A percentile compares a stretch with the other conserved stretches of the same genome.
These are phyloP conservation scores for Dicentrarchus labrax DNA, from an alignment of 2,113 vertebrate species.

Conservation along the genomic window DNA sequence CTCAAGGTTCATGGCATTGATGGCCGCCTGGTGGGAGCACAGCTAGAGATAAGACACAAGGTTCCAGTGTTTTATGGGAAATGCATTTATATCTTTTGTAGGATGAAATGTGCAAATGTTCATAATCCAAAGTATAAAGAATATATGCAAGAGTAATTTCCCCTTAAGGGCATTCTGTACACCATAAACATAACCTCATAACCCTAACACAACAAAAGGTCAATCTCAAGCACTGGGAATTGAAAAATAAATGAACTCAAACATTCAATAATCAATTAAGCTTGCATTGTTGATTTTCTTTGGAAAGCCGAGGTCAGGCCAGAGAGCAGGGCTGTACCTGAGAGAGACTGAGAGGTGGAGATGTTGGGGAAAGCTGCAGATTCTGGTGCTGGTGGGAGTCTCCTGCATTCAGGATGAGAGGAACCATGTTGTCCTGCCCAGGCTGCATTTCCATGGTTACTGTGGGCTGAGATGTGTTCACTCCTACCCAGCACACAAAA, in stretches of 20 bases:
- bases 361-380: slow-evolving; percentile 89
- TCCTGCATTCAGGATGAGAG: slow-evolving; percentile 87
- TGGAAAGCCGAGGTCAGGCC: background rate
- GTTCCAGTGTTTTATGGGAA: background rate
- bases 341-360: slow-evolving; percentile 89
- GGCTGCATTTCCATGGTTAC: slow-evolving; percentile 85
- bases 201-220: background rate
- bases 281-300: background rate
- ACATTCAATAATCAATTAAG: background rate
- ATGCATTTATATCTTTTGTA: background rate
- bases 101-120: no score
- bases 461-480: slow-evolving; percentile 84
- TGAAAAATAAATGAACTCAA: background rate
- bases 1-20: slow-evolving; percentile 92
- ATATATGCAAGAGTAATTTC: background rate
- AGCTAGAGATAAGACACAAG: background rate
- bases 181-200: background rate
- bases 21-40: slow-evolving; percentile 83
- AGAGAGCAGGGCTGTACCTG: slow-evolving; percentile 82
- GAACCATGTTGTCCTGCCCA: slow-evolving; percentile 83
- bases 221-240: background rate
- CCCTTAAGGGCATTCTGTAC: background rate
- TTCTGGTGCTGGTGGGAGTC: slow-evolving; percentile 85
- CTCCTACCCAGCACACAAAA: slow-evolving; percentile 81
- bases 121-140: background rate